These are phyloP conservation scores for Tenthredo livida DNA, from an alignment of 2,888 invertebrate species.

Conservation along the genomic window DNA sequence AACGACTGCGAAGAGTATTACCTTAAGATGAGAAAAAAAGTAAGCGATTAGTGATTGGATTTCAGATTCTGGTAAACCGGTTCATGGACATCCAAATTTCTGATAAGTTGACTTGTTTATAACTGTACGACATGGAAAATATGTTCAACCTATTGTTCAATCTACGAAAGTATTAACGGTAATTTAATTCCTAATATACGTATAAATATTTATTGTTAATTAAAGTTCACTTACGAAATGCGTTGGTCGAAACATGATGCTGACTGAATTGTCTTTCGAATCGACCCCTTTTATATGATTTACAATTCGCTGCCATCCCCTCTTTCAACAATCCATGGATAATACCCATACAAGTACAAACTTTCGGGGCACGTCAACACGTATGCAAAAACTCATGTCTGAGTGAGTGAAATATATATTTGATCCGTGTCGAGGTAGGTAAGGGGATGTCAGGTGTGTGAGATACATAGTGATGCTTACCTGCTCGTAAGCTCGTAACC, in stretches of 20 bases:
- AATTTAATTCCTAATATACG: background rate
- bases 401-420: background rate
- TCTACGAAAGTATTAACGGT: background rate
- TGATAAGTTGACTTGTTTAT: background rate
- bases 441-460: background rate
- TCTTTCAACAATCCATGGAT: background rate
- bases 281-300: slow-evolving; percentile 2
- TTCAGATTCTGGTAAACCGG: background rate
- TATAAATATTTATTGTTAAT: background rate
- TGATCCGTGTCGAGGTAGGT: slow-evolving; percentile 7
- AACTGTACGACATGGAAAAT: too few species aligned
- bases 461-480: background rate
- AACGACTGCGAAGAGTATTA: slow-evolving; percentile 20
- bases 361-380: background rate
- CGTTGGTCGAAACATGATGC: slow-evolving; percentile 39
- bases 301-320: slow-evolving; percentile 24
- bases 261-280: background rate
- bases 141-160: background rate
- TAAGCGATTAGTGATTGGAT: background rate
- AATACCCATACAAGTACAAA: background rate
- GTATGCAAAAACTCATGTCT: background rate
- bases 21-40: background rate
- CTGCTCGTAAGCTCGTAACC: too few species aligned
- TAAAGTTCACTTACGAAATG: slow-evolving; percentile 25
- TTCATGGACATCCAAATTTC: background rate